Evolutionary conservation across 2,797 vertebrate genomes (phyloP), one percentile per base, ranked within the genome.

Genomic region (Dryobates pubescens): DNA sequence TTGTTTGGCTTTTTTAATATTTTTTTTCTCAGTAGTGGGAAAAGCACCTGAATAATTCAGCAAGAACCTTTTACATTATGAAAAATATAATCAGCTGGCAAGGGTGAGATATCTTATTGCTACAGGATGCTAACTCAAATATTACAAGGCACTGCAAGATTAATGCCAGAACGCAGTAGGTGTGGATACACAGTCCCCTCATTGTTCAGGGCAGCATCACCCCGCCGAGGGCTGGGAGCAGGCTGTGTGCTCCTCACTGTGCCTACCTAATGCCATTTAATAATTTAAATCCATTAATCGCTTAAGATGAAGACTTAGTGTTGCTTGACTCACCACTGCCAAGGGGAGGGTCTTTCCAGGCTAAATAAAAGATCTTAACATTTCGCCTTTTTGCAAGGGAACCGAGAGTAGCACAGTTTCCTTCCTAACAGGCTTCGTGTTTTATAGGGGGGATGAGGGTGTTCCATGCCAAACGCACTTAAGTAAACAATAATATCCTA

Each of bases 31-130:
- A 92, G 81, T 62, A 77, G 38, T 59, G 49, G 57, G 75, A 74
- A 95, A 95, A 95, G 74, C 29, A 82, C 47, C 82, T 96, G 87
- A 96, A 96, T 96, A 96, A 96, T 96, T 96, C 82, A 96, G 70
- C 49, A 90, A 84, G 91, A 90, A 91, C 93, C 94, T 94, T 95
- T 94, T 90, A 94, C 90, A 92, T 96, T 92, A 95, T 96, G 95
- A 95, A 95, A 94, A 96, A 91, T 92, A 95, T 90, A 84, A 96
- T 96, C 95, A 95, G 87, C 93, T 92, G 86, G 92, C 80, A 90
- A 86, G 45, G 71, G 83, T 94, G 93, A 93, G 93, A 64, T 89
- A 94, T 90, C 92, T 94, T 93, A 91, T 92, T 96, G 94, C 91
- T 92, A 80, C 88, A 88, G 91, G 92, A 82, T 5, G 75, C 93